phyloP scores from a whole-genome alignment of 1,140 invertebrate species.

The Melitaea cinxia region DNA sequence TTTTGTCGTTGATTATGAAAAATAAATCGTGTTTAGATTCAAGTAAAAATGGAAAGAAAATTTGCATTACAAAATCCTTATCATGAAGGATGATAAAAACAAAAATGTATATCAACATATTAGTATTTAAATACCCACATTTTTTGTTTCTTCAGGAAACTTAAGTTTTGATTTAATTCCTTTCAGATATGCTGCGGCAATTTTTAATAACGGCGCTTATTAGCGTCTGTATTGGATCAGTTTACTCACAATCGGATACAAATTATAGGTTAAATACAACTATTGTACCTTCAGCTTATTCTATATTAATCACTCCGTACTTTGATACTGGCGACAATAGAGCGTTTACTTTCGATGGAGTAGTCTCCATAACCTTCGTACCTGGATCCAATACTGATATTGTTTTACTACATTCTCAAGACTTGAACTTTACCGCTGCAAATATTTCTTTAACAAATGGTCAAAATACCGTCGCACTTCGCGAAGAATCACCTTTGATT shows the following conservation, averaged over 20 bases:
- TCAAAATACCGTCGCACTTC: constrained; percentile 43
- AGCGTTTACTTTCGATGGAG: constrained; percentile 84
- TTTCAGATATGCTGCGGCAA: constrained; percentile 52
- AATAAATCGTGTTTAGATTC: too few species aligned
- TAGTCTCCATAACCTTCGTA: constrained; percentile 80
- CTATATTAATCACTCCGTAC: constrained; percentile 83
- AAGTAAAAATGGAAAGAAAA: too few species aligned
- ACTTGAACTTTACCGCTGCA: constrained; percentile 78
- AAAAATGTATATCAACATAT: too few species aligned
- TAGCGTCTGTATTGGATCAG: constrained; percentile 28
- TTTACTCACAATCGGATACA: constrained; percentile 49
- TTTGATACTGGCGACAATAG: constrained; percentile 78
- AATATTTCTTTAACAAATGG: constrained; percentile 59
- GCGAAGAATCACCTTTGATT: constrained; percentile 44
- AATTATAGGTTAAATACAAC: constrained; percentile 83
- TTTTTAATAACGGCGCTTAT: constrained; percentile 36
- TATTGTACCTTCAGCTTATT: constrained; percentile 85
- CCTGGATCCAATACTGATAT: constrained; percentile 49
- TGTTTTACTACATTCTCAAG: constrained; percentile 85
- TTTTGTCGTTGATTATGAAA: too few species aligned
- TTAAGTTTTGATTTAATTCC: too few species aligned
- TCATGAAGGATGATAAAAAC: too few species aligned
- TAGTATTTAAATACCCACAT: too few species aligned
- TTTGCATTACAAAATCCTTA: too few species aligned
- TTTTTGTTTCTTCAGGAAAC: too few species aligned